Evolutionary conservation across 2,797 vertebrate species (phyloP), one percentile per base, ranked within the genome.

Genomic region (Sebastes hubbsi): DNA sequence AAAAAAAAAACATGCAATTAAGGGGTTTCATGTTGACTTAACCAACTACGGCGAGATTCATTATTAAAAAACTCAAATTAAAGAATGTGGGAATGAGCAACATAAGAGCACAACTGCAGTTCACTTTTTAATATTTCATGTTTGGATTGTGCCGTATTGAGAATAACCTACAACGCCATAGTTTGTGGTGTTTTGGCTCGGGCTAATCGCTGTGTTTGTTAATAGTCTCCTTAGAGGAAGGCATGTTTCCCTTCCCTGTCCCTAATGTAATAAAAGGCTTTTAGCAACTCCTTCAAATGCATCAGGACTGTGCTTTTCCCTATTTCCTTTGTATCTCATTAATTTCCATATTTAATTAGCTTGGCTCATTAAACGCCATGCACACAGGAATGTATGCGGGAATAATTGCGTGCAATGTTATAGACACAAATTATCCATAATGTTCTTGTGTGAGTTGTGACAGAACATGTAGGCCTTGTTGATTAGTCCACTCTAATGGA

Each of bases 261-360:
- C 88, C 92, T 89, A 87, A 92, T 91, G 90, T 80, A 88, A 92
- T 94, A 87, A 92, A 92, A 92, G 86, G 85, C 94, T 95, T 95
- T 95, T 91, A 94, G 93, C 90, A 75, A 82, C 89, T 93, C 91
- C 90, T 93, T 92, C 88, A 92, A 91, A 95, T 92, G 89, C 92
- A 93, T 94, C 90, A 86, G 85, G 83, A 93, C 90, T 92, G 85
- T 77, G 91, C 87, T 87, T 92, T 93, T 85, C 77, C 87, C 80
- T 63, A 83, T 93, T 94, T 92, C 88, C 89, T 91, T 91, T 94
- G 89, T 91, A 94, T 93, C 81, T 85, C 91, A 85, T 91, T 92
- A 78, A 95, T 95, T 95, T 95, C 92, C 93, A 94, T 94, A 94
- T 93, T 94, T 95, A 94, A 96, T 95, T 95, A 95, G 93, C 90